Evolutionary conservation across 2,797 vertebrate species (phyloP), one percentile per base, ranked within the genome.

Genomic region (Anabas testudineus): DNA sequence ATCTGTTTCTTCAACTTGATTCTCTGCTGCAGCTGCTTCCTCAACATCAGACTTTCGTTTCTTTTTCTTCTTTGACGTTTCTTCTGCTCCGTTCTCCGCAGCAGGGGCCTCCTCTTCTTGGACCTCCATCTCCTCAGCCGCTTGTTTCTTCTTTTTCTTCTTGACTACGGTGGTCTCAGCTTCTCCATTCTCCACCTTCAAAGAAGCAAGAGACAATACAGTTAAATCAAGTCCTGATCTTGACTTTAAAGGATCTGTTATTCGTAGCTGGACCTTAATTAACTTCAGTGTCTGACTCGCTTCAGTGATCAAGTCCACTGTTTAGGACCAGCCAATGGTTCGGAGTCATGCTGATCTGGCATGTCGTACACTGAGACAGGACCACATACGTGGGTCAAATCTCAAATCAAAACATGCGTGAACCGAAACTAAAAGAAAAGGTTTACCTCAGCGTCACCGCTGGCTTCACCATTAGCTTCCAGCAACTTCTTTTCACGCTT

Each of bases 401-500:
- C 94, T 82, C 90, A 90, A 92, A 93, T 93, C 88, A 28, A 82
- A 88, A 81, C 93, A 92, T 90, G 94, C 93, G 0, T 16, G 0
- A 2, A 10, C 1, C 7, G 0, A 7, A 0, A 18, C 0, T 5
- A 9, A 15, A 63, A 39, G 18, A 0, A 0, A 19, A 14, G 0
- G 1, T 45, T 51, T 41, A 88, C 89, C 89, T 89, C 84, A 0
- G 69, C 39, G 0, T 88, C 85, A 0, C 89, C 76, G 0, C 91
- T 90, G 13, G 84, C 12, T 0, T 51, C 72, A 48, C 84, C 16
- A 0, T 80, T 77, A 70, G 74, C 59, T 72, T 82, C 67, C 4
- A 95, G 73, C 63, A 95, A 64, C 19, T 94, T 94, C 89, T 96
- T 96, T 57, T 96, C 96, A 0, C 92, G 87, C 87, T 96, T 98